Conservation (phyloP, 64 coral and sea anemone species). For the Hydrozoanthus tunicans region DNA sequence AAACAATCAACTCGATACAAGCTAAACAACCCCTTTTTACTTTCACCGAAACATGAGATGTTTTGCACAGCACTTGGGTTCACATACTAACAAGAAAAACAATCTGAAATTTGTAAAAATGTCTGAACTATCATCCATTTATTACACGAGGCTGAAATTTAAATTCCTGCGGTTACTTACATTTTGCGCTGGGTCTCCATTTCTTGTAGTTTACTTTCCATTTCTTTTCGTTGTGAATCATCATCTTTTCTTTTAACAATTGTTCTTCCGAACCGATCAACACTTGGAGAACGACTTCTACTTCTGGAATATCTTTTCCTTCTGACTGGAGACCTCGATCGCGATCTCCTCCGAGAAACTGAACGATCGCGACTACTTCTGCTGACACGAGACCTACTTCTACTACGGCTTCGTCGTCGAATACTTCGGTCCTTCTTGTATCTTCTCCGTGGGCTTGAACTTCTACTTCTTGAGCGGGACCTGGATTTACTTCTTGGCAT, state of each 20-base stretch:
- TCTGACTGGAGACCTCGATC: slow-evolving; percentile 75
- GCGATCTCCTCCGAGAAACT: slow-evolving; percentile 46
- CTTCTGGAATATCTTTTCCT: slow-evolving; percentile 79
- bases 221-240: slow-evolving; percentile 87
- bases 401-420: slow-evolving; percentile 67
- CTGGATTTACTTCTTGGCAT: slow-evolving; percentile 96
- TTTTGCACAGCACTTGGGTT: no score
- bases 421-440: slow-evolving; percentile 86
- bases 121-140: no score
- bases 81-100: no score
- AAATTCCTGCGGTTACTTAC: slow-evolving; percentile 48
- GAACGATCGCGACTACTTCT: slow-evolving; percentile 65
- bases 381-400: slow-evolving; percentile 53
- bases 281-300: slow-evolving; percentile 88
- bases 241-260: slow-evolving; percentile 94
- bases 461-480: slow-evolving; percentile 93
- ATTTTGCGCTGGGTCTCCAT: slow-evolving; percentile 99
- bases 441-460: slow-evolving; percentile 88
- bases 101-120: no score
- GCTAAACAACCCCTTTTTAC: no score
- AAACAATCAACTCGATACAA: neutral
- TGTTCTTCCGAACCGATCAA: slow-evolving; percentile 96
- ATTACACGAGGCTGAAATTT: no score
- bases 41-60: no score
- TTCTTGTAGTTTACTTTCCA: slow-evolving; percentile 82